Evolutionary conservation across 2,888 invertebrate species (phyloP), one percentile per base, ranked within the genome.

Genomic region (Leptinotarsa tumamoca): DNA sequence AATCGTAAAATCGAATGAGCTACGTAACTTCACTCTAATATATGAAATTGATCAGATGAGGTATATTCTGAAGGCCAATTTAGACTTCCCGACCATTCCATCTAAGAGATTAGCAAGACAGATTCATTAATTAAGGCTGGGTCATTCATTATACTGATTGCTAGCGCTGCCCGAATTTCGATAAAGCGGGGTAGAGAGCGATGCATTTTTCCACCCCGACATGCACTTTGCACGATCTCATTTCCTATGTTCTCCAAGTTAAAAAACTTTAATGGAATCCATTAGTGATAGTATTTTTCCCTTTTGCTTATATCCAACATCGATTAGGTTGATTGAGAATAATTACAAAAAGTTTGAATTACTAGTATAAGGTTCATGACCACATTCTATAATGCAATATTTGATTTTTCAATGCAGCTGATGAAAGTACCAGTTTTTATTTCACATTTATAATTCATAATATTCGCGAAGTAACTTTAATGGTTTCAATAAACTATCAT

Each of bases 81-180:
- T 85, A 83, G 84, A 84, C 84, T 81, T 85, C 86, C 84, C 87
- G 86, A 86, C 85, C 85, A 83, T 86, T 88, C 88, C 88, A 88
- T 88, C 88, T 88, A 88, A 87, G 87, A 89, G 89, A 89, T 88
- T 89, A 89, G 88, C 88, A 88, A 88, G 88, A 88, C 89, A 88
- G 88, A 88, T 89, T 89, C 89, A 88, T 89, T 89, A 88, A 89
- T 88, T 89, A 88, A 88, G 88, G 85, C 84, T 84, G 87, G 88
- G 89, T 88, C 88, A 87, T 88, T 89, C 88, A 88, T 89, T 89
- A 88, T 86, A 87, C 86, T 88, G 88, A 89, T 88, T 88, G 88
- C 80, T 75, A 77, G 77, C 76, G 74, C 73, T 76, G 74, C 75
- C 71, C 80, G 77, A 77, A 77, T 78, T 78, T 78, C 78, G 71